Evolutionary conservation across 1,140 invertebrate genomes (phyloP).

Genomic region (Mylabris phalerata): DNA sequence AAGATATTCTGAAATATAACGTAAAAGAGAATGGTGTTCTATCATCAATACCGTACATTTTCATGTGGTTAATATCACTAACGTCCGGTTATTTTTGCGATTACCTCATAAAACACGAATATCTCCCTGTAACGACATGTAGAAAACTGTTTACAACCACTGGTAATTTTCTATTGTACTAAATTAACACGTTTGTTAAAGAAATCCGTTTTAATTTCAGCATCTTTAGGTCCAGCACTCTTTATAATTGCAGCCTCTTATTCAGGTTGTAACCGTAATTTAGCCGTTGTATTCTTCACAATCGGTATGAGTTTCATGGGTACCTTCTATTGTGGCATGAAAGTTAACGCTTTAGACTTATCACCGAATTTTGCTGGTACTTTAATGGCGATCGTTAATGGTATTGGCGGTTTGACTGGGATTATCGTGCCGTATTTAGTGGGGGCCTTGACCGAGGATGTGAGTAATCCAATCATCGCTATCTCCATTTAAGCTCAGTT

Average conservation of each 20-base stretch:
- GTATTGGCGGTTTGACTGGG: conserved; percentile 72
- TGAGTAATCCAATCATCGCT: conserved; percentile 15
- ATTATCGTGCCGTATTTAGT: conserved; percentile 73
- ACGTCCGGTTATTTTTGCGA: conserved; percentile 61
- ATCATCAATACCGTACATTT: conserved; percentile 62
- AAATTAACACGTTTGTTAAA: conserved; percentile 47
- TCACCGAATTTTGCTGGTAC: conserved; percentile 76
- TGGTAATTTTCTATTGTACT: too few species aligned
- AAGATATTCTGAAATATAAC: conserved; percentile 76
- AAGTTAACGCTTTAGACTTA: conserved; percentile 75
- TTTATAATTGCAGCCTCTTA: conserved; percentile 76
- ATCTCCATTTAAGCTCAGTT: too few species aligned
- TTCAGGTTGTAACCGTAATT: conserved; percentile 61
- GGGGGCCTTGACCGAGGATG: conserved; percentile 44
- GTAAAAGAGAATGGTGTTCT: conserved; percentile 64
- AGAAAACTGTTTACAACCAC: too few species aligned
- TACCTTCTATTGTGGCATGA: conserved; percentile 68
- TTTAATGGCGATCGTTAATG: conserved; percentile 78
- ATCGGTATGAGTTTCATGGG: conserved; percentile 69
- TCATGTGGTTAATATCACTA: conserved; percentile 68
- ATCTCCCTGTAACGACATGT: too few species aligned
- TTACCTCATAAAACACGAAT: conserved; percentile 43
- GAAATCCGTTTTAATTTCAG: conserved; percentile 68
- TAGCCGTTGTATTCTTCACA: conserved; percentile 61
- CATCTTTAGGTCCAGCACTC: conserved; percentile 64